phyloP scores from a whole-genome alignment of 2,797 vertebrate species.

The Petrocephalus sullivani region DNA sequence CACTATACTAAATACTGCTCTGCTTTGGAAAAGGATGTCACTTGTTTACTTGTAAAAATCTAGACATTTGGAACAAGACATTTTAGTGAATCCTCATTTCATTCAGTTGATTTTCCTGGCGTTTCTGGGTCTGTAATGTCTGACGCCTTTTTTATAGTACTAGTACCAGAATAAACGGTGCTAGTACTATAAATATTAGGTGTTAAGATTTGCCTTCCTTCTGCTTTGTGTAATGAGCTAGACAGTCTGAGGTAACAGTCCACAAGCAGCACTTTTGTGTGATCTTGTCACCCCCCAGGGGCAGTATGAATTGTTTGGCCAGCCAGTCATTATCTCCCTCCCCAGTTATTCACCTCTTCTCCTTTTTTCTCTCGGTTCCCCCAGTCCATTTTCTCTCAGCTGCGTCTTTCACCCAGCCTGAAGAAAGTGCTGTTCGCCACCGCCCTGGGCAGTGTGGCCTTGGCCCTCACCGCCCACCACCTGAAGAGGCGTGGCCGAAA shows the following conservation, averaged over 20 bases:
- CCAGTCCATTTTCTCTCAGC: constrained; percentile 86
- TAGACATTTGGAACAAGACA: not conserved
- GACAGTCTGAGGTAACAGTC: not conserved
- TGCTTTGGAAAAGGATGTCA: not conserved
- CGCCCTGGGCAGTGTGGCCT: constrained; percentile 84
- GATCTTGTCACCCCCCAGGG: not conserved
- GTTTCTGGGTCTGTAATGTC: not conserved
- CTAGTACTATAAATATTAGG: not conserved
- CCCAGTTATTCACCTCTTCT: not conserved
- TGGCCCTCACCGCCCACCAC: constrained; percentile 94
- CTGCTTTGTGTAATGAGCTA: not conserved
- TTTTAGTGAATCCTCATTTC: not conserved
- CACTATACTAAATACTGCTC: not conserved
- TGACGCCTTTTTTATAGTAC: not conserved
- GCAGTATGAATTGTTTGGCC: not conserved
- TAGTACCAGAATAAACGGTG: not conserved
- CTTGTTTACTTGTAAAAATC: not conserved
- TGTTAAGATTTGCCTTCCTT: not conserved
- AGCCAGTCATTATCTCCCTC: not conserved
- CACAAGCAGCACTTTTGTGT: not conserved
- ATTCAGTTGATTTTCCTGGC: not conserved
- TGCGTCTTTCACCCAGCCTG: constrained; percentile 81
- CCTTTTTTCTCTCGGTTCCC: not conserved
- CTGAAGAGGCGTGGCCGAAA: constrained; percentile 84
- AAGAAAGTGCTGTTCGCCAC: constrained; percentile 96